Evolutionary conservation across 2,888 invertebrate genomes (phyloP), one percentile per base, ranked within the genome.

Genomic region (Zhengitettix transpicula): DNA sequence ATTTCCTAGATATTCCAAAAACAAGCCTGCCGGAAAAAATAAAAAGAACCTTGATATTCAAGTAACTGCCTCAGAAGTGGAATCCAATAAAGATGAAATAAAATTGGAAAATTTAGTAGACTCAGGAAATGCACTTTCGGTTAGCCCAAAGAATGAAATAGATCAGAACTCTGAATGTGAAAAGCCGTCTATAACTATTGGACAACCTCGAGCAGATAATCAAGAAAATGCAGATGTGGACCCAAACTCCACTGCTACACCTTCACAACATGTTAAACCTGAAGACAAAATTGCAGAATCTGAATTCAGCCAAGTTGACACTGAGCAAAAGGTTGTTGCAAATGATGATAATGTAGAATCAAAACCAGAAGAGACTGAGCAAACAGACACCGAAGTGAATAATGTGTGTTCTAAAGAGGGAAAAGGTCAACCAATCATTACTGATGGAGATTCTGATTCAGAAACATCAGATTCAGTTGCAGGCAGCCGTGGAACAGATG

Each of bases 381-480:
- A 47, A 47, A 47, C 47, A 8, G 47, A 14, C 8, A 3, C 47
- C 2, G 47, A 47, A 47, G 47, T 14, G 1, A 47, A 47, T 7
- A n/a, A 12, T 47, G 47, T n/a, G 12, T 5, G 47, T 47, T 47
- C 47, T 14, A 47, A 12, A 47, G 47, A 14, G 47, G 12, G 47
- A 14, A n/a, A 47, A 47, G 47, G 47, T 47, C 47, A 47, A 8
- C 12, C 47, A 47, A 8, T 47, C 47, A 8, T 5, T n/a, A 14
- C 47, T 47, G 55, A n/a, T 12, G 40, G 40, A 40, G 55, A 55
- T 11, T 60, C 60, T 7, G 57, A 60, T 40, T 58, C 60, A n/a
- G 60, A 60, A n/a, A 42, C 59, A 8, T 61, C 61, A 15, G 61
- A 52, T 42, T 59, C 59, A n/a, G 57, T 17, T 10, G 57, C 52